Percentiles rank a stretch among this genome's conserved stretches.
These are phyloP conservation scores for Propithecus perrieri DNA, from an alignment of 2,797 vertebrate genomes.

Conservation along the genomic window DNA sequence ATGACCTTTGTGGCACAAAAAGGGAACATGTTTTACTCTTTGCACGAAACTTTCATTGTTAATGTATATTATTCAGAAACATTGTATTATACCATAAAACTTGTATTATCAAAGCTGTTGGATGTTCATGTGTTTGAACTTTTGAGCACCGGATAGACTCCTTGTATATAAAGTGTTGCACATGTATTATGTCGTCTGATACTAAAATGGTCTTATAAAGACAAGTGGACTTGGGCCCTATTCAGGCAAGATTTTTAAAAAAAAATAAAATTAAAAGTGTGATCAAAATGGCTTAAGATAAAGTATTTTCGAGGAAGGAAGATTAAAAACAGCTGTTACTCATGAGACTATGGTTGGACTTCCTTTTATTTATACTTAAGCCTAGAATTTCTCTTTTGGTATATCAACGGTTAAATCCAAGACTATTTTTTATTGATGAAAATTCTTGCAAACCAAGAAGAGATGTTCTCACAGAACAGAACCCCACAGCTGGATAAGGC, in stretches of 20 bases:
- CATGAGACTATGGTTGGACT: constrained; percentile 83
- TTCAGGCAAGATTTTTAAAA: constrained; percentile 84
- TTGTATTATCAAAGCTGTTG: constrained; percentile 90
- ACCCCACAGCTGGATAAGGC: constrained; percentile 88
- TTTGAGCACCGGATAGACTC: constrained; percentile 93
- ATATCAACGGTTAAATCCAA: constrained; percentile 84
- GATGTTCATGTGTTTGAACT: constrained; percentile 91
- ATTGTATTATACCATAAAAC: constrained; percentile 92
- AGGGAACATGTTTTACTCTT: constrained; percentile 92
- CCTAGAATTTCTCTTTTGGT: constrained; percentile 88
- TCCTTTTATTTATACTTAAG: constrained; percentile 85
- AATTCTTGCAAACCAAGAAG: constrained; percentile 84
- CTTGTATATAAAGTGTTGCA: constrained; percentile 99
- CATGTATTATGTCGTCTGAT: constrained; percentile 97
- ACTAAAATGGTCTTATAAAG: constrained; percentile 89
- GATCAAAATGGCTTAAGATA: constrained; percentile 80
- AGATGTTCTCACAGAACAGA: constrained; percentile 84
- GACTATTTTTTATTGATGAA: constrained; percentile 89
- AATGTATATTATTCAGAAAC: constrained; percentile 93
- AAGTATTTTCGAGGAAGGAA: constrained; percentile 82
- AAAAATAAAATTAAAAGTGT: constrained; percentile 66
- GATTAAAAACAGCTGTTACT: constrained; percentile 80
- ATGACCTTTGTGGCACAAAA: constrained; percentile 85
- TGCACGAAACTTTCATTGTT: constrained; percentile 95
- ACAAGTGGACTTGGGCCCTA: constrained; percentile 89